A percentile compares a stretch with the other conserved stretches of the same genome.
phyloP scores from a whole-genome alignment of 2,888 invertebrate genomes.

The Lasius fuliginosus region DNA sequence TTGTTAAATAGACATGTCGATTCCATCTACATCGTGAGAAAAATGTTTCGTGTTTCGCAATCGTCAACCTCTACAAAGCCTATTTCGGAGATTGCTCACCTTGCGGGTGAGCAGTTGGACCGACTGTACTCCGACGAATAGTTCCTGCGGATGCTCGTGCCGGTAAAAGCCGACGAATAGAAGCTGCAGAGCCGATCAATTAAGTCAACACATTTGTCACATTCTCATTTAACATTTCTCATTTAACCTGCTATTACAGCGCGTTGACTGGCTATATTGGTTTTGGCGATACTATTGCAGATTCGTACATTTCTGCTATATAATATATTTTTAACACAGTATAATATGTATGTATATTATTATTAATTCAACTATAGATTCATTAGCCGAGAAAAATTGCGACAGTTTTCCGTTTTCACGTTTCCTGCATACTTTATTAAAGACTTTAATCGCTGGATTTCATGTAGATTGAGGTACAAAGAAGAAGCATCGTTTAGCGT shows the following conservation, averaged over 20 bases:
- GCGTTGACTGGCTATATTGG: slow-evolving; percentile 2
- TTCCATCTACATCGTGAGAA: not conserved
- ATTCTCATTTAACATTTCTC: slow-evolving; percentile 5
- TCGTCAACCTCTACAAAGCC: slow-evolving; percentile 9
- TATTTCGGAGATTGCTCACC: slow-evolving; percentile 73
- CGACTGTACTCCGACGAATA: slow-evolving; percentile 76
- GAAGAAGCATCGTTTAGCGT: slow-evolving; percentile 20
- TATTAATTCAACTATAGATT: not conserved
- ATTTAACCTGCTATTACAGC: slow-evolving; percentile 57
- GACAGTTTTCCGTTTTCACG: not conserved
- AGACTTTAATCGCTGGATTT: slow-evolving; percentile 14
- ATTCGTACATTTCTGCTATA: not conserved
- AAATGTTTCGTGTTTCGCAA: slow-evolving; percentile 22
- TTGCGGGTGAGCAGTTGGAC: slow-evolving; percentile 77
- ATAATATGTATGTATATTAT: too few relatives aligned
- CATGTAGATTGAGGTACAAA: not conserved
- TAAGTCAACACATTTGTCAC: slow-evolving; percentile 50
- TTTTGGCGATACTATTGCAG: not conserved
- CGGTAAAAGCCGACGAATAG: slow-evolving; percentile 73
- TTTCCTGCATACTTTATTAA: not conserved
- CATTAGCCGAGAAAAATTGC: slow-evolving; percentile 8
- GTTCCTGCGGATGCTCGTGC: slow-evolving; percentile 74
- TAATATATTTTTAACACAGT: too few relatives aligned
- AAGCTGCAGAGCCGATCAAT: slow-evolving; percentile 74
- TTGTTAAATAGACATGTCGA: not conserved